Evolutionary conservation across 2,888 invertebrate genomes (phyloP).

Genomic region (Carpatolechia fugitivella): DNA sequence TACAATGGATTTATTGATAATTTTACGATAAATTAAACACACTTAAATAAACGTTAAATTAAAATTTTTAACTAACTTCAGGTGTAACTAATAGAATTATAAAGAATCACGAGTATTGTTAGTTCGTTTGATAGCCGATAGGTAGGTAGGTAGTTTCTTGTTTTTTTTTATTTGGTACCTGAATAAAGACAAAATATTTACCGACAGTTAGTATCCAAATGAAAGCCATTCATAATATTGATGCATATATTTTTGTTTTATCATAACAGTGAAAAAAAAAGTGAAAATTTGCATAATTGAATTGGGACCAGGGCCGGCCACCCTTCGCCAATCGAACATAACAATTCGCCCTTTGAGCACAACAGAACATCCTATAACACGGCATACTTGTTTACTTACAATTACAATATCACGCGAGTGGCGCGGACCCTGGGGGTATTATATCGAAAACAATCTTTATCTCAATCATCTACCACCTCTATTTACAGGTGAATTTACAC

Average conservation of each 20-base stretch:
- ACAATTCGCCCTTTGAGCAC: conserved; percentile 53
- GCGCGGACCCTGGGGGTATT: conserved; percentile 28
- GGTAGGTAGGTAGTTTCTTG: no score
- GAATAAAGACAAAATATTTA: neutral
- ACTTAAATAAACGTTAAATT: no score
- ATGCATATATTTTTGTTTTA: conserved; percentile 74
- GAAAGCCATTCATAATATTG: conserved; percentile 54
- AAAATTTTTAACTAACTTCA: no score
- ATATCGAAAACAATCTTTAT: conserved; percentile 49
- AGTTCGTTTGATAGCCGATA: no score
- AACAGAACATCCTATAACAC: conserved; percentile 53
- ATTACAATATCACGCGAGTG: conserved; percentile 43
- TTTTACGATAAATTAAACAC: no score
- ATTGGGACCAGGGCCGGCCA: conserved; percentile 51
- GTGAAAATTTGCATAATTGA: conserved; percentile 72
- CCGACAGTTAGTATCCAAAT: conserved; percentile 22
- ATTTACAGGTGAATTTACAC: conserved; percentile 66
- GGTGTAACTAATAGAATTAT: no score
- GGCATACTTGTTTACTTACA: conserved; percentile 43
- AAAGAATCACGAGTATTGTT: no score
- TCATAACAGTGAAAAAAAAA: conserved; percentile 73
- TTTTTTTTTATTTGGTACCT: no score
- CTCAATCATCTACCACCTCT: conserved; percentile 50
- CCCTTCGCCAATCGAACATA: conserved; percentile 52
- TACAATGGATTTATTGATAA: no score